These are phyloP conservation scores for Sminthurides bifidus DNA, from an alignment of 1,140 invertebrate genomes.

Conservation along the genomic window DNA sequence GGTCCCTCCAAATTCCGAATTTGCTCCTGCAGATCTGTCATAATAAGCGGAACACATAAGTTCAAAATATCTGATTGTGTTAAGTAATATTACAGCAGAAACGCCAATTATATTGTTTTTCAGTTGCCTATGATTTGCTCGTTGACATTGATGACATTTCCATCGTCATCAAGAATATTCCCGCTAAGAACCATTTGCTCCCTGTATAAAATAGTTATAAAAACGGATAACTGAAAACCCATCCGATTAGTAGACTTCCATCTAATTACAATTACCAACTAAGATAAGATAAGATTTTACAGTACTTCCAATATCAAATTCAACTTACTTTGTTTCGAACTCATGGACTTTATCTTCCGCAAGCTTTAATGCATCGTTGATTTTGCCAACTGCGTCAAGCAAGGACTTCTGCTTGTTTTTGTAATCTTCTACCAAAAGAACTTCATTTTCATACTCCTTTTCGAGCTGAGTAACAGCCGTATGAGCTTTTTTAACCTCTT, in stretches of 20 bases:
- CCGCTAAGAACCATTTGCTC: neutral
- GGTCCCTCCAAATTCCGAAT: no score
- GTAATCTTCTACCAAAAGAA: constrained; percentile 50
- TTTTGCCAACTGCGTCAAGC: constrained; percentile 52
- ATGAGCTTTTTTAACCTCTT: neutral
- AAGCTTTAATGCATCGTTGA: constrained; percentile 53
- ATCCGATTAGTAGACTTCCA: neutral
- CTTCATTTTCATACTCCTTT: constrained; percentile 44
- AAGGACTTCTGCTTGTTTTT: constrained; percentile 12
- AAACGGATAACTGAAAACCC: neutral
- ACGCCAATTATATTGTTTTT: no score
- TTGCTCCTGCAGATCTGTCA: no score
- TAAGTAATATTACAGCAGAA: no score
- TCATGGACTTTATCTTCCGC: constrained; percentile 44
- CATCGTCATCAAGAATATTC: constrained; percentile 1
- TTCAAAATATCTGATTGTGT: no score
- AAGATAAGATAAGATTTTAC: neutral
- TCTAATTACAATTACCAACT: neutral
- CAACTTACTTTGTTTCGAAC: constrained; percentile 2
- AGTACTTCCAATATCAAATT: neutral
- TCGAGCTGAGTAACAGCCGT: no score
- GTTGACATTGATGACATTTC: neutral
- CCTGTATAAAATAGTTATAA: neutral
- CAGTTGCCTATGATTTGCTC: neutral
- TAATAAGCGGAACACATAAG: no score